phyloP scores from a whole-genome alignment of 2,797 vertebrate species.

The Amazona ochrocephala region DNA sequence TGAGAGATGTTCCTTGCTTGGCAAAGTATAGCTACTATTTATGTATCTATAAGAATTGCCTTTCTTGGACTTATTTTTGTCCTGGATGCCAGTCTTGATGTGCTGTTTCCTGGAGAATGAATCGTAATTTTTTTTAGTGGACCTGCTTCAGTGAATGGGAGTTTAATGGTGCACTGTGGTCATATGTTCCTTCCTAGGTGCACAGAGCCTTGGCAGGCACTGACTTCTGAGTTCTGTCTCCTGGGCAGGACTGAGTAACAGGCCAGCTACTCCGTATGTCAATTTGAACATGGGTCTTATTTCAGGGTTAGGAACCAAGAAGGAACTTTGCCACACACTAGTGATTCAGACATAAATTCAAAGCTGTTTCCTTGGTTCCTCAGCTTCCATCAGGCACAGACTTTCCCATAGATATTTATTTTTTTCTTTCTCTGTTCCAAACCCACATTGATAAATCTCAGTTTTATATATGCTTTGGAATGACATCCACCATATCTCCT shows the following conservation, averaged over 20 bases:
- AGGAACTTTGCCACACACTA: neutral
- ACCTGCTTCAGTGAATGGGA: neutral
- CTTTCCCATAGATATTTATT: neutral
- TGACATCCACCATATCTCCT: neutral
- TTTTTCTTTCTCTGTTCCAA: neutral
- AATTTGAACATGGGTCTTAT: neutral
- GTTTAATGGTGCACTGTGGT: neutral
- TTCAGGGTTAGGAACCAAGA: neutral
- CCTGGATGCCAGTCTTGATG: neutral
- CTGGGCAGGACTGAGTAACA: neutral
- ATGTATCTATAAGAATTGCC: neutral
- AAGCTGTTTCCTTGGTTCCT: neutral
- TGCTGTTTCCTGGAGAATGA: neutral
- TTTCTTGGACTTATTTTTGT: neutral
- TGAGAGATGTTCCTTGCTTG: neutral
- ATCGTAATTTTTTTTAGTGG: neutral
- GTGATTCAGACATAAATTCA: neutral
- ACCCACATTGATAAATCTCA: neutral
- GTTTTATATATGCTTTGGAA: neutral
- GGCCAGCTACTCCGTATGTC: neutral
- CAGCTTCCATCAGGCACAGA: neutral
- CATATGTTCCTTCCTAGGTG: fast-evolving
- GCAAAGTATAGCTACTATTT: neutral
- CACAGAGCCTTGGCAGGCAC: neutral
- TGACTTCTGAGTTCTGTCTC: neutral